Conservation (phyloP, 2,113 vertebrate species). For the Sylvilagus bachmani region DNA sequence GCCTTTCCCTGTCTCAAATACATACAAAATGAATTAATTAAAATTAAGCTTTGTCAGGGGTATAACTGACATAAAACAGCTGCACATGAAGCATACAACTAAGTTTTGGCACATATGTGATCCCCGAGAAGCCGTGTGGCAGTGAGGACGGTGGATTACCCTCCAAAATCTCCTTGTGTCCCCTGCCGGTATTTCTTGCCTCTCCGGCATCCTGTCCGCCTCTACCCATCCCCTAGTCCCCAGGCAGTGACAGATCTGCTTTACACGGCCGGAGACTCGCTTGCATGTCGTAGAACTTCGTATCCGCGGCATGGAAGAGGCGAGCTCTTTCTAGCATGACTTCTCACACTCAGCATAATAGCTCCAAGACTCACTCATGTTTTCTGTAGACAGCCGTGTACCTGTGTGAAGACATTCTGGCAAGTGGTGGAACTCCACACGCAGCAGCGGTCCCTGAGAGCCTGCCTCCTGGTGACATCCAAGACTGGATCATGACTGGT, state of each 20-base stretch:
- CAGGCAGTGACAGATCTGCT: neutral
- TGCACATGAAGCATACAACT: neutral
- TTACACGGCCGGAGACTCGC: neutral
- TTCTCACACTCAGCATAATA: neutral
- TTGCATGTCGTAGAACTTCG: constrained; percentile 1
- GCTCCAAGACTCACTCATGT: neutral
- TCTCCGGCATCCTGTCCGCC: neutral
- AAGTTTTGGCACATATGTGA: neutral
- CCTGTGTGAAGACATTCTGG: too few species aligned
- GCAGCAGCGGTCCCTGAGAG: neutral
- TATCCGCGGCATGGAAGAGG: neutral
- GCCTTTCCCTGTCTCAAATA: too few species aligned
- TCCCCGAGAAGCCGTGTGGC: neutral
- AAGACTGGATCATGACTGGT: neutral
- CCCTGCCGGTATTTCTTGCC: neutral
- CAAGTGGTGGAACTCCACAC: neutral
- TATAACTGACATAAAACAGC: neutral
- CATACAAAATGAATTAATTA: too few species aligned
- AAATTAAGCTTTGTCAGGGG: neutral
- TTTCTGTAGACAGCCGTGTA: too few species aligned
- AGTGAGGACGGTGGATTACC: neutral
- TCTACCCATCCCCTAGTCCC: neutral
- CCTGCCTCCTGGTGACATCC: neutral
- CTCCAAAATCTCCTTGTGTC: neutral
- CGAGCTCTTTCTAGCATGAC: neutral